phyloP scores from a whole-genome alignment of 2,797 vertebrate species.

The Champsocephalus esox region DNA sequence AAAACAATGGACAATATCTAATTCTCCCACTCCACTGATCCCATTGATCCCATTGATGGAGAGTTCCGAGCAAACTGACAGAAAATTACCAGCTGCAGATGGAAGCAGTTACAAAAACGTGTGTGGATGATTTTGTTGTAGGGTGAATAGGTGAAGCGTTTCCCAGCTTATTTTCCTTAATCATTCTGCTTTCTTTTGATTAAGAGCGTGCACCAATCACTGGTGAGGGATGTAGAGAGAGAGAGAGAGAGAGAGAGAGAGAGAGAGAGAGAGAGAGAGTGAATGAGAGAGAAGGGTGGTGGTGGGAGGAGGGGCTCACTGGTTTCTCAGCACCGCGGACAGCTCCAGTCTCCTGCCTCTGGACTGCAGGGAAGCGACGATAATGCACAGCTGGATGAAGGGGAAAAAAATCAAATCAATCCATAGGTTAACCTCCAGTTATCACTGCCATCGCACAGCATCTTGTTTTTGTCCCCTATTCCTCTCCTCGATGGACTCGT shows the following conservation, averaged over 20 bases:
- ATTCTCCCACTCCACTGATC: background rate
- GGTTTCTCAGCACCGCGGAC: conserved; percentile 79
- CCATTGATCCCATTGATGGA: conserved; percentile 5
- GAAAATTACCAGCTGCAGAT: conserved; percentile 7
- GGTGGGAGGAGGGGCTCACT: conserved; percentile 39
- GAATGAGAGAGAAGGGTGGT: background rate
- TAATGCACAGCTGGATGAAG: conserved; percentile 33
- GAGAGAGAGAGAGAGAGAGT: background rate
- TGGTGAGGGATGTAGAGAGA: conserved; percentile 28
- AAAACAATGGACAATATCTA: background rate
- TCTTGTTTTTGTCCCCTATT: background rate
- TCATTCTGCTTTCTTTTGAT: conserved; percentile 36
- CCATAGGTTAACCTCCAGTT: conserved; percentile 14
- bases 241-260: too few species aligned
- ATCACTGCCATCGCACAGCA: background rate
- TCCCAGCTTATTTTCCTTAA: conserved; percentile 7
- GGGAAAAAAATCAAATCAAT: background rate
- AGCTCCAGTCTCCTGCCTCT: conserved; percentile 69
- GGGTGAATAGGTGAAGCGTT: background rate
- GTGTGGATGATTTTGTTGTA: background rate
- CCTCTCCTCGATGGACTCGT: conserved; percentile 22
- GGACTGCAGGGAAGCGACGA: conserved; percentile 66
- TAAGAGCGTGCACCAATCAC: conserved; percentile 59
- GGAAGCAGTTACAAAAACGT: conserved; percentile 1
- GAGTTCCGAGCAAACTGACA: background rate